These are phyloP conservation scores for Dendrophyllia cribrosa DNA, from an alignment of 64 coral and sea anemone species.

Conservation along the genomic window DNA sequence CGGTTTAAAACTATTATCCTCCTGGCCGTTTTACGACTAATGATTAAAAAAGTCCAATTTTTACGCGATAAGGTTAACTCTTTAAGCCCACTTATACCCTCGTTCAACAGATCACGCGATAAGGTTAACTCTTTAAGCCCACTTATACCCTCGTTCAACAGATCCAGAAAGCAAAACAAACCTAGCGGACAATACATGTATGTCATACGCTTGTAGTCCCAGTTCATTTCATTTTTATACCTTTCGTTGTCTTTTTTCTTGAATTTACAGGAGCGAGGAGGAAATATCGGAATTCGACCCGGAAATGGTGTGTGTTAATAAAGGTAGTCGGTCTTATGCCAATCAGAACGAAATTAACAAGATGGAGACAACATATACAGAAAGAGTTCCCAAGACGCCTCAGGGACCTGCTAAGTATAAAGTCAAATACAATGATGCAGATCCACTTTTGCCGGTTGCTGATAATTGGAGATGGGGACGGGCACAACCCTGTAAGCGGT, in stretches of 20 bases:
- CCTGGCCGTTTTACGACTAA: conserved; percentile 50
- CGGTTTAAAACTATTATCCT: conserved; percentile 12
- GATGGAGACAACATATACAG: background rate
- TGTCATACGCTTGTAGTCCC: background rate
- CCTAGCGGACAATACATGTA: background rate
- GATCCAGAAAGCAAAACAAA: conserved; percentile 36
- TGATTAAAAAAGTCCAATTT: conserved; percentile 46
- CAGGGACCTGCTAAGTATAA: conserved; percentile 11
- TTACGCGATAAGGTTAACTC: conserved; percentile 23
- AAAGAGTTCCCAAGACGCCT: conserved; percentile 39
- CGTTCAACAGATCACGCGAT: too few relatives aligned
- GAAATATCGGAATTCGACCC: conserved; percentile 53
- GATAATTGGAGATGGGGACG: conserved; percentile 55
- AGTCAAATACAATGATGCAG: conserved; percentile 24
- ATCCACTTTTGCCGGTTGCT: background rate
- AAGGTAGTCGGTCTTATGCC: conserved; percentile 33
- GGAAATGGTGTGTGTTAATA: conserved; percentile 39
- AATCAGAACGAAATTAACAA: conserved; percentile 68
- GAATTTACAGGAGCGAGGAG: conserved; percentile 26
- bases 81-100: too few relatives aligned
- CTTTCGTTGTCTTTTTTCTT: conserved; percentile 24
- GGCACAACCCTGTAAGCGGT: conserved; percentile 26
- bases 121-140: conserved; percentile 37
- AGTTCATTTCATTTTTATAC: conserved; percentile 34
- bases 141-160: conserved; percentile 44